These are phyloP conservation scores for Myiothlypis chrysogaster DNA, from an alignment of 2,797 vertebrate species.

Conservation along the genomic window DNA sequence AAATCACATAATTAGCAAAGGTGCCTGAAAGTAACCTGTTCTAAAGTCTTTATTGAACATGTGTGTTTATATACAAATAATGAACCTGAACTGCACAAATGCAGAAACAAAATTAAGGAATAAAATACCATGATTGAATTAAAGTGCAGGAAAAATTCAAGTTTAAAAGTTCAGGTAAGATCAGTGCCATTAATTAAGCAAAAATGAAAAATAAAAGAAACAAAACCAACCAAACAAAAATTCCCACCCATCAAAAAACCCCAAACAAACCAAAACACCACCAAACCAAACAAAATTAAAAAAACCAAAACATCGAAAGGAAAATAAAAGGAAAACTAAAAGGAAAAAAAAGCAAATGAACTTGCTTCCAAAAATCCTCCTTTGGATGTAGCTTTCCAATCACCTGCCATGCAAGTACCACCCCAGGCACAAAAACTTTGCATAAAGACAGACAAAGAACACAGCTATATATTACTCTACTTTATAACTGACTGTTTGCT, in stretches of 20 bases:
- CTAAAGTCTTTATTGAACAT: slow-evolving; percentile 52
- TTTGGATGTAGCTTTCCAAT: slow-evolving; percentile 77
- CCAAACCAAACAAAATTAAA: neutral
- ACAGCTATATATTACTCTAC: slow-evolving; percentile 43
- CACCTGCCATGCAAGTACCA: slow-evolving; percentile 58
- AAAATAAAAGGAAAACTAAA: slow-evolving; percentile 30
- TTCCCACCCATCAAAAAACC: neutral
- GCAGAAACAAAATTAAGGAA: slow-evolving; percentile 57
- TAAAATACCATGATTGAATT: slow-evolving; percentile 68
- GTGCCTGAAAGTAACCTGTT: slow-evolving; percentile 57
- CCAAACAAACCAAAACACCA: neutral
- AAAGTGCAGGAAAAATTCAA: slow-evolving; percentile 80
- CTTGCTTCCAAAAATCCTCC: slow-evolving; percentile 54
- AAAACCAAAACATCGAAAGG: neutral
- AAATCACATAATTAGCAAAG: slow-evolving; percentile 53
- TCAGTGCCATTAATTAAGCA: slow-evolving; percentile 73
- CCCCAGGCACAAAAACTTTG: slow-evolving; percentile 57
- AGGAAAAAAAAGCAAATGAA: slow-evolving; percentile 23
- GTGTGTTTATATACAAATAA: slow-evolving; percentile 68
- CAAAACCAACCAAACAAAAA: neutral
- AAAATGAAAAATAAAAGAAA: neutral
- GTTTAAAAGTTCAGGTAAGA: slow-evolving; percentile 73
- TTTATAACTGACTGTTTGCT: slow-evolving; percentile 8
- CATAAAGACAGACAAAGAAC: slow-evolving; percentile 46
- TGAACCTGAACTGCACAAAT: slow-evolving; percentile 64